phyloP scores from a whole-genome alignment of 2,113 vertebrate species.

The Centropristis striata region DNA sequence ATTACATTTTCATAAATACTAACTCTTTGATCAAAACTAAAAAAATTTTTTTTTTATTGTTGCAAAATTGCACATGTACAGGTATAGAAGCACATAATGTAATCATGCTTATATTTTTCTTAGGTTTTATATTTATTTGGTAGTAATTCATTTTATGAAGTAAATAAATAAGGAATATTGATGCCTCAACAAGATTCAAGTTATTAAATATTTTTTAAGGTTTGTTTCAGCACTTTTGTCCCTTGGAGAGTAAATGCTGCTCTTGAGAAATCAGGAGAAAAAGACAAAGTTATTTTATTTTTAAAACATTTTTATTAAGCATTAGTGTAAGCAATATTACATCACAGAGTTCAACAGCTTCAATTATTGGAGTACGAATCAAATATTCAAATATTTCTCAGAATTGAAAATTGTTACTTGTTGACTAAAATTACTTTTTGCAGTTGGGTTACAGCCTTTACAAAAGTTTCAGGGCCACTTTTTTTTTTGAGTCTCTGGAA shows the following conservation, averaged over 20 bases:
- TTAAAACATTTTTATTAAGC: constrained; percentile 8
- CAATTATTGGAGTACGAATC: constrained; percentile 30
- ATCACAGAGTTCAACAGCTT: constrained; percentile 10
- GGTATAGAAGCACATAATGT: constrained; percentile 1
- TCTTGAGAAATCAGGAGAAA: neutral
- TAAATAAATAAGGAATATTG: constrained; percentile 8
- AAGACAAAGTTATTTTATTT: neutral
- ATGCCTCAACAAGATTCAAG: neutral
- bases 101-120: neutral
- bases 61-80: constrained; percentile 36
- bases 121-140: constrained; percentile 37
- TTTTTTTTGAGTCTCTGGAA: constrained; percentile 1
- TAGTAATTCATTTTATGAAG: constrained; percentile 11
- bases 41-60: constrained; percentile 35
- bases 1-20: constrained; percentile 26
- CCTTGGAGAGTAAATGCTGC: neutral
- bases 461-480: constrained; percentile 20
- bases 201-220: neutral
- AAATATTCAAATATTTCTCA: constrained; percentile 32
- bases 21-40: constrained; percentile 46
- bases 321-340: constrained; percentile 15
- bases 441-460: constrained; percentile 3
- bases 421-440: constrained; percentile 7
- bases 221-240: neutral
- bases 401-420: neutral